These are phyloP conservation scores for Gobio occitaniae DNA, from an alignment of 2,797 vertebrate genomes.

Conservation along the genomic window DNA sequence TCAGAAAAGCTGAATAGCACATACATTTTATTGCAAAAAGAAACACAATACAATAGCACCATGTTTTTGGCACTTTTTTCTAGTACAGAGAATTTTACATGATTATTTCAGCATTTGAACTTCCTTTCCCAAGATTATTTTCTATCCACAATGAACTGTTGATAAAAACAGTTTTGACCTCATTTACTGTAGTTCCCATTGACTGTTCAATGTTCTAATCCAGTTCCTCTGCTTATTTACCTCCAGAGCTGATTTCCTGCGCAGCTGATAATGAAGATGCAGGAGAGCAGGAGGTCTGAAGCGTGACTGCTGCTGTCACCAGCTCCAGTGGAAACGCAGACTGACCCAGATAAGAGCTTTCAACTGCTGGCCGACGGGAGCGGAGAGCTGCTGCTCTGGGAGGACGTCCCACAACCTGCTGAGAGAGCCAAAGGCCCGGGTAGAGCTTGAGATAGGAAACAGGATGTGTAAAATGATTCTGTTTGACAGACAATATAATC, in stretches of 20 bases:
- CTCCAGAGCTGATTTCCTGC: not conserved
- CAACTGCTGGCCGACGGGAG: slow-evolving; percentile 73
- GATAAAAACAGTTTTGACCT: not conserved
- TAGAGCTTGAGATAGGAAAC: slow-evolving; percentile 22
- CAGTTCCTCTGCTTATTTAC: slow-evolving; percentile 21
- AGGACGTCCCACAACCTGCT: slow-evolving; percentile 69
- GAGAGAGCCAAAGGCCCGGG: slow-evolving; percentile 50
- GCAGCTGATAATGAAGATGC: not conserved
- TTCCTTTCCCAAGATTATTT: slow-evolving; percentile 7
- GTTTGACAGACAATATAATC: not conserved
- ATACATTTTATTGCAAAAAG: not conserved
- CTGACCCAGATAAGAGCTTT: slow-evolving; percentile 78
- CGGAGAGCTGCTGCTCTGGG: slow-evolving; percentile 67
- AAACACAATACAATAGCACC: not conserved
- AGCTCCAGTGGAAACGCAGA: slow-evolving; percentile 54
- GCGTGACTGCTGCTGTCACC: slow-evolving; percentile 53
- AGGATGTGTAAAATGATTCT: slow-evolving; percentile 23
- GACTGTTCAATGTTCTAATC: not conserved
- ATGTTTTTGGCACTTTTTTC: not conserved
- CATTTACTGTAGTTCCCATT: not conserved
- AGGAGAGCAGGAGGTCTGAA: slow-evolving; percentile 24
- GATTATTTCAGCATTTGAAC: not conserved
- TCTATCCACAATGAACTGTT: not conserved
- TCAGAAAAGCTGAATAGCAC: not conserved
- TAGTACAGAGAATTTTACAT: not conserved